Base-by-base conservation (phyloP, 2,113 vertebrate genomes). In the Poeciliopsis turrubarensis region DNA sequence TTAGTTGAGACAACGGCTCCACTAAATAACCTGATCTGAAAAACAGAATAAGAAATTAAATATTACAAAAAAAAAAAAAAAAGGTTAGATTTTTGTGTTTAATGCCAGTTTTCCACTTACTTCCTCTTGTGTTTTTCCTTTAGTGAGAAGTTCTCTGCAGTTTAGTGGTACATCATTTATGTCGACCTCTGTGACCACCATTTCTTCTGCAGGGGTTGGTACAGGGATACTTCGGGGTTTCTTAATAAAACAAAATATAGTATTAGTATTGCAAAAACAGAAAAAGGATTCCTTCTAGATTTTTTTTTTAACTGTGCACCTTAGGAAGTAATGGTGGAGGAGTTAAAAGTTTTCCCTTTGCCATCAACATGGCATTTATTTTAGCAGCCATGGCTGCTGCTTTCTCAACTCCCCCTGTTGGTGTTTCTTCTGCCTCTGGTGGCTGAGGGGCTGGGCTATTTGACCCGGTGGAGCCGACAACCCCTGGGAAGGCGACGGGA, bases 341-440 rank as follows among this genome's bases (percentile, higher is more conserved):
- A 11, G 96, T 96, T 77, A 97, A 95, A 41, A 99, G 94, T 75
- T 99, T 99, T 78, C 97, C 98, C 87, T 98, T 98, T 19, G 98
- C 97, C 97, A 99, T 97, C 27, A 99, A 87, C 97, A 98, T 98
- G 22, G 97, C 97, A 75, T 97, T 99, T 85, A 99, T 97, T 85
- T 98, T 98, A 8, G 97, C 98, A 7, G 97, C 98, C 92, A 97
- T 97, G 0, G 97, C 97, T 0, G 96, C 95, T 0, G 97, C 97
- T 32, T 96, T 95, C 79, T 98, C 97, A 64, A 98, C 93, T 4
- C 97, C 97, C 91, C 93, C 93, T 63, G 86, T 91, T 31, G 90
- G 69, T n/a, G 69, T 67, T 1, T 86, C 87, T 75, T 60, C 72
- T 0, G 27, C 67, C 62, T 74, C 71, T 25, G 60, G 57, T 3